Conservation (phyloP, 2,888 invertebrate genomes). For the Eupithecia vulgata region DNA sequence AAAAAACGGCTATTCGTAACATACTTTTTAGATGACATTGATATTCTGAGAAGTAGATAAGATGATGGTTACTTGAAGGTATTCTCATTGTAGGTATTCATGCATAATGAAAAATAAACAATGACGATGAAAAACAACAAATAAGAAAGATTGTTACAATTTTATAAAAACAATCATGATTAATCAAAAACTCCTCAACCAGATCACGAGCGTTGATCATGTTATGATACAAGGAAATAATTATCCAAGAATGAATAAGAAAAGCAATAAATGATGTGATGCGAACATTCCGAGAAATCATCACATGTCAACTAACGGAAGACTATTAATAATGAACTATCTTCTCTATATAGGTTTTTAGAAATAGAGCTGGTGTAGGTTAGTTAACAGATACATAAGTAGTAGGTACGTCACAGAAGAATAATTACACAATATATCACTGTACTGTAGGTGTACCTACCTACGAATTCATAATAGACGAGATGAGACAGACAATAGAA, state of each 20-base stretch:
- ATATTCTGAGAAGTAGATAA: conserved; percentile 1
- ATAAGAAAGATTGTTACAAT: neutral
- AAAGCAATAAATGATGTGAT: conserved; percentile 35
- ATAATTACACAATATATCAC: conserved; percentile 56
- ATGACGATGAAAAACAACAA: neutral
- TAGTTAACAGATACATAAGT: conserved; percentile 32
- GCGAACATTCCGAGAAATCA: conserved; percentile 33
- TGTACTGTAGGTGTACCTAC: conserved; percentile 54
- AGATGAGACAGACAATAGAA: conserved; percentile 67
- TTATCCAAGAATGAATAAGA: conserved; percentile 27
- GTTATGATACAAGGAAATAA: conserved; percentile 36
- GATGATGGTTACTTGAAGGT: neutral
- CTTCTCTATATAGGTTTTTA: conserved; percentile 27
- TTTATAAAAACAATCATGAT: conserved; percentile 2
- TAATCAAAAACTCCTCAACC: neutral
- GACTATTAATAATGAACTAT: conserved; percentile 11
- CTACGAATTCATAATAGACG: conserved; percentile 51
- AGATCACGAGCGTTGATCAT: conserved; percentile 1
- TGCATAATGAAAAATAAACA: conserved; percentile 1
- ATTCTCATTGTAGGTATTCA: neutral
- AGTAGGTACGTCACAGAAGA: conserved; percentile 22
- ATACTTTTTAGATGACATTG: conserved; percentile 11
- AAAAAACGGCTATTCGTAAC: conserved; percentile 6
- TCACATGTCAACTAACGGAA: conserved; percentile 29
- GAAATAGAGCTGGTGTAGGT: conserved; percentile 18